These are phyloP conservation scores for Pteria penguin DNA, from an alignment of 2,888 invertebrate species.

Conservation along the genomic window DNA sequence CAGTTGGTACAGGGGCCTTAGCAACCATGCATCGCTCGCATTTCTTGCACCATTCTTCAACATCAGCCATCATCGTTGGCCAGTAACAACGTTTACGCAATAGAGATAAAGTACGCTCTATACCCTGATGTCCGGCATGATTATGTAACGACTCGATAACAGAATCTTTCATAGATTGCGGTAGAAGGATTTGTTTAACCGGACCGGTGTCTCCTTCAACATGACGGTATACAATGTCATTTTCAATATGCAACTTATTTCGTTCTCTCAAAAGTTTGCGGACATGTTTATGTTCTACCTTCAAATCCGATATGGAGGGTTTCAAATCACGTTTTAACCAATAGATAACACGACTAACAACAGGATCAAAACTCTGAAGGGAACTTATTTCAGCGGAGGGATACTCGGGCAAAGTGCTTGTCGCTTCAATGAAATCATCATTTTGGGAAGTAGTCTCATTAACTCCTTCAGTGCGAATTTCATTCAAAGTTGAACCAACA, in stretches of 20 bases:
- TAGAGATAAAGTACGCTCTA: slow-evolving; percentile 41
- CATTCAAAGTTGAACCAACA: not conserved
- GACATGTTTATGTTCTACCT: too few relatives aligned
- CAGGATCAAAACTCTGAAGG: too few relatives aligned
- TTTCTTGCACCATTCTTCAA: slow-evolving; percentile 32
- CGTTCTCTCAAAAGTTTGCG: slow-evolving; percentile 5
- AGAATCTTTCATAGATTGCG: slow-evolving; percentile 9
- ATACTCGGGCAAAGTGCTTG: too few relatives aligned
- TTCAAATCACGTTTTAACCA: too few relatives aligned
- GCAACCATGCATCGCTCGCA: slow-evolving; percentile 45
- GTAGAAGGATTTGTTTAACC: slow-evolving; percentile 12
- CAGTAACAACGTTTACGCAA: slow-evolving; percentile 44
- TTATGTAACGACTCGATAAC: slow-evolving; percentile 46
- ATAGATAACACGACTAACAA: not conserved
- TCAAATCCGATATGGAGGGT: too few relatives aligned
- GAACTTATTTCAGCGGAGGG: too few relatives aligned
- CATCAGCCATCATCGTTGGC: slow-evolving; percentile 34
- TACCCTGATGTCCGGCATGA: slow-evolving; percentile 44
- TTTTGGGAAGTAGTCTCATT: not conserved
- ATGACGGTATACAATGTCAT: slow-evolving; percentile 10
- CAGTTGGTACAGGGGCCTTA: slow-evolving; percentile 27
- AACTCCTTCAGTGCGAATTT: not conserved
- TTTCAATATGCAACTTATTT: not conserved
- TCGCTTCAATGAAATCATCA: too few relatives aligned
- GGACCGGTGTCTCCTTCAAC: slow-evolving; percentile 20